phyloP scores from a whole-genome alignment of 2,113 vertebrate species.

The Thinocorus orbignyianus region DNA sequence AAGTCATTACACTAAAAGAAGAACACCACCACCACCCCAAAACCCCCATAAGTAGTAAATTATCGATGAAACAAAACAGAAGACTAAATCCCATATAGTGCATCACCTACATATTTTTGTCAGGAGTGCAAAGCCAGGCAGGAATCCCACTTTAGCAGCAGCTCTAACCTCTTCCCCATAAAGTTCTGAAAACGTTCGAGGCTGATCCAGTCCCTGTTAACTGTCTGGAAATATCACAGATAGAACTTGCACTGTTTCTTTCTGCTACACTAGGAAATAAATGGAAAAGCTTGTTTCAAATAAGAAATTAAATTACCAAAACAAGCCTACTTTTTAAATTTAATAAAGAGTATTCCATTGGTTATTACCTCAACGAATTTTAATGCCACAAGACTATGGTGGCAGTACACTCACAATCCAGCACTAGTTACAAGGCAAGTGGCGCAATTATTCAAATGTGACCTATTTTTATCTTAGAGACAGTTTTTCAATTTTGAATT shows the following conservation, averaged over 20 bases:
- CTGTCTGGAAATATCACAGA: background rate
- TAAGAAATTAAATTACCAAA: background rate
- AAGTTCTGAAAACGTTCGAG: background rate
- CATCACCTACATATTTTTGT: background rate
- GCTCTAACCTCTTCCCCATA: background rate
- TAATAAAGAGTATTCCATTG: background rate
- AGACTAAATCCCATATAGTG: background rate
- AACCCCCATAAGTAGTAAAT: background rate
- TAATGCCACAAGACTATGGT: background rate
- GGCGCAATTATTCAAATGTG: slow-evolving; percentile 36
- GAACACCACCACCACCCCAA: background rate
- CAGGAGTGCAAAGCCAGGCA: background rate
- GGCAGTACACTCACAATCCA: slow-evolving; percentile 1
- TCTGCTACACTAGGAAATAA: background rate
- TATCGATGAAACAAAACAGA: background rate
- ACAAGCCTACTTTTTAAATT: background rate
- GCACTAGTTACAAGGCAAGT: background rate
- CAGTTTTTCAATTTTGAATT: slow-evolving; percentile 23
- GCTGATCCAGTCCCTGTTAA: background rate
- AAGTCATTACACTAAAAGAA: background rate
- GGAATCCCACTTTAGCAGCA: background rate
- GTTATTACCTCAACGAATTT: slow-evolving; percentile 21
- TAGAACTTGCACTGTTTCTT: background rate
- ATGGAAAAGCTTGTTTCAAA: background rate
- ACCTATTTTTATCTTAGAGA: slow-evolving; percentile 50